Evolutionary conservation across 2,888 invertebrate species (phyloP), one percentile per base, ranked within the genome.

Genomic region (Flabesymbios commensalis): DNA sequence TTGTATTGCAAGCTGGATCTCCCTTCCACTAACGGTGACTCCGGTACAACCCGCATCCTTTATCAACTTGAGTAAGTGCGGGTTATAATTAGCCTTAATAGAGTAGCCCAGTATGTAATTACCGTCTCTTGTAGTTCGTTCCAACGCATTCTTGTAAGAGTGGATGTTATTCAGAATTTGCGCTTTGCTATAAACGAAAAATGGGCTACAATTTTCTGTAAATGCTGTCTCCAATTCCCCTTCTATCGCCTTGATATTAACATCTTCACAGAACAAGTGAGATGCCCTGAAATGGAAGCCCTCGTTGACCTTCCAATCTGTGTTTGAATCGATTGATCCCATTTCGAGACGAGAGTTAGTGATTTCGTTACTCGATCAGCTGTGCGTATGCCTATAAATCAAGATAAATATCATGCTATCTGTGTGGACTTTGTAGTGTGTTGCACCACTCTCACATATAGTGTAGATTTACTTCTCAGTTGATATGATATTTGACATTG

Each of bases 51-150:
- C 68, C 57, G 72, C 19, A 43, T 69, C 59, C 47, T 72, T 71
- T 33, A 83, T 64, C 2, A 75, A 43, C 45, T 68, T 55, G 53
- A 83, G 56, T 54, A 82, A 58, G 2, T 68, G 47, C 10, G 77
- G 69, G 60, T 79, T 81, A 57, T 71, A 69, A 63, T 83, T 83
- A 3, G 82, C 82, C 68, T 83, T 83, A 32, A 83, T 62, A 0
- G 83, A 75, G 65, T 77, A 83, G 22, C 80, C 75, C 24, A 79
- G 59, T 17, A 59, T 57, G 24, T 69, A 65, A 3, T 59, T 64
- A 5, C 62, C 52, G 0, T 62, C 64, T 32, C 63, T 55, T n/a
- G n/a, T n/a, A n/a, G n/a, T n/a, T 28, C 55, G 42, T 7, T 57
- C 43, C 17, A 76, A 54, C 4, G 74, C 67, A 1, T 64, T 28